Percentiles rank a stretch among this genome's conserved stretches.
These are phyloP conservation scores for Bellardia pandia DNA, from an alignment of 2,888 invertebrate genomes.

Conservation along the genomic window DNA sequence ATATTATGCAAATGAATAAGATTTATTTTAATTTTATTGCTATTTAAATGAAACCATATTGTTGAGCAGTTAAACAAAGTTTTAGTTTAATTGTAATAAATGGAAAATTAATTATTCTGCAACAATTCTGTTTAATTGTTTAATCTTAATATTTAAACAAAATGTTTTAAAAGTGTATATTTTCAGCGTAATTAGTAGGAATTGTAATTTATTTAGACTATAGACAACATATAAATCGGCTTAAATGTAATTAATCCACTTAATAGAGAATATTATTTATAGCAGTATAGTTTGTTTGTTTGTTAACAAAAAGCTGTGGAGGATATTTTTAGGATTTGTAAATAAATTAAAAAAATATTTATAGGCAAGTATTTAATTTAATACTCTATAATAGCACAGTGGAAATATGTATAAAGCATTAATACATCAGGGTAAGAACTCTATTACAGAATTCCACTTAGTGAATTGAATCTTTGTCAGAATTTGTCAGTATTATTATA, in stretches of 20 bases:
- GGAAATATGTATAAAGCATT: no score
- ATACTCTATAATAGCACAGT: no score
- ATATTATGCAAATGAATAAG: conserved; percentile 7
- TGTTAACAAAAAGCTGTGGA: no score
- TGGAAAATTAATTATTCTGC: neutral
- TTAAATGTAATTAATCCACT: conserved; percentile 13
- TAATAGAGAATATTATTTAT: neutral
- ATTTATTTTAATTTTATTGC: conserved; percentile 23
- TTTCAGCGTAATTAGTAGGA: neutral
- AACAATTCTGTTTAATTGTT: neutral
- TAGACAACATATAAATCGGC: neutral
- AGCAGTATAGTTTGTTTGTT: neutral
- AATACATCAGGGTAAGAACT: no score
- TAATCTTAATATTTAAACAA: neutral
- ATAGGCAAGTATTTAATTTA: no score
- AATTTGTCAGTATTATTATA: no score
- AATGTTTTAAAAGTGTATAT: neutral
- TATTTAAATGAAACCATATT: conserved; percentile 8
- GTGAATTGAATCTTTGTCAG: no score
- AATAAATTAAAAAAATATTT: no score
- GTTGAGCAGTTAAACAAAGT: neutral
- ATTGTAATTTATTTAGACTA: neutral
- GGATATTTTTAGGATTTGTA: no score
- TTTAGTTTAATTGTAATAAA: conserved; percentile 1
- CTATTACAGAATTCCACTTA: no score